phyloP scores from a whole-genome alignment of 2,888 invertebrate species.

The Ephialtes manifestator region DNA sequence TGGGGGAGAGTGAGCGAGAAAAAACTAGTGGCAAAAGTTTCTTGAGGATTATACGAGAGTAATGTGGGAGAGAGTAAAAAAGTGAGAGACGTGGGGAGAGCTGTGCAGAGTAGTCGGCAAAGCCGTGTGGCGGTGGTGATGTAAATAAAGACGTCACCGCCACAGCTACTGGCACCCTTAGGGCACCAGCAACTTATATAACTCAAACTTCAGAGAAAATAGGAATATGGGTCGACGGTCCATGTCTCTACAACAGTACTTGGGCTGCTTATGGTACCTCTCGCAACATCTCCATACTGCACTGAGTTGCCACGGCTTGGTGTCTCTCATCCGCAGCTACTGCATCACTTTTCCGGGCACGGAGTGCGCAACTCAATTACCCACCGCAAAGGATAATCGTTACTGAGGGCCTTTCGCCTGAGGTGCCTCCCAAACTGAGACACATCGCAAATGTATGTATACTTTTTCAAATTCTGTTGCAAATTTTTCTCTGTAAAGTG shows the following conservation, averaged over 20 bases:
- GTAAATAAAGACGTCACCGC: conserved; percentile 62
- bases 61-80: conserved; percentile 21
- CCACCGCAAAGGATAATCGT: conserved; percentile 56
- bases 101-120: conserved; percentile 38
- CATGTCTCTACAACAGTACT: conserved; percentile 40
- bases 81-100: conserved; percentile 16
- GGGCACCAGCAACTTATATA: conserved; percentile 61
- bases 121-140: conserved; percentile 23
- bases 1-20: conserved; percentile 28
- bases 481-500: not conserved
- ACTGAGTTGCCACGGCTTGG: conserved; percentile 39
- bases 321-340: conserved; percentile 30
- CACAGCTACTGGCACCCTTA: conserved; percentile 49
- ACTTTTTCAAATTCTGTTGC: not conserved
- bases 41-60: conserved; percentile 58
- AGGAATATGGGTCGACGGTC: conserved; percentile 65
- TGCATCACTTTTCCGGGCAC: conserved; percentile 59
- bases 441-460: not conserved
- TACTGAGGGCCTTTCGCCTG: conserved; percentile 35
- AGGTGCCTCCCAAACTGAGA: conserved; percentile 17
- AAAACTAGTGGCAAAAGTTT: conserved; percentile 53
- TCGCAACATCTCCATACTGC: conserved; percentile 12
- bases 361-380: conserved; percentile 62
- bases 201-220: conserved; percentile 66
- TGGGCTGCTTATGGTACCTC: conserved; percentile 41